Base-by-base conservation (phyloP, 2,113 vertebrate species). In the Aviceda subcristata region DNA sequence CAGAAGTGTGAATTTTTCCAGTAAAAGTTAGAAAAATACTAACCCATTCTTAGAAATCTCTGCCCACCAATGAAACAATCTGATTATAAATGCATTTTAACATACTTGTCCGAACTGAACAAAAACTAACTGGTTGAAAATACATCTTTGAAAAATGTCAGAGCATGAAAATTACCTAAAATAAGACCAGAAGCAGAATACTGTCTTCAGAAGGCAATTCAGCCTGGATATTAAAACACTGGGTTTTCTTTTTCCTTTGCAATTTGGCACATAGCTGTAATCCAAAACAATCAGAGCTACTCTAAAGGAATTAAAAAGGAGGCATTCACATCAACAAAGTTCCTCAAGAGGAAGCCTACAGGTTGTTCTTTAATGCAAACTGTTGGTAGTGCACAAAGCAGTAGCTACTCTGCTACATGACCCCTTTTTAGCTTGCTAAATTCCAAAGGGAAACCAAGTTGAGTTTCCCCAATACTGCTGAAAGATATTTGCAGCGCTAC, bases 361-460 rank as follows among this genome's bases (percentile, higher is more conserved):
- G 50, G 84, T 82, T 73, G 55, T 19, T 71, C 53, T 81, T 82
- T 26, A 74, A 83, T 23, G 41, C 18, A n/a, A 92, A 59, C 39
- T 41, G 34, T 14, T 26, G 12, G 59, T 12, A 92, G 14, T 5
- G 11, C 41, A 91, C 56, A 92, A 81, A 94, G 62, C 62, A 85
- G 76, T 78, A 94, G 86, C 71, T 96, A 26, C 63, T 77, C 29
- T 57, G 45, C 57, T 69, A 76, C 57, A 67, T 41, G 60, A 69
- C 19, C 20, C 55, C 34, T 77, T 81, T 88, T 69, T 43, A 76
- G 92, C 74, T 59, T 43, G 30, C 23, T 59, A 53, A 82, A 92
- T 96, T 95, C 91, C 87, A 86, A 80, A 85, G 63, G 38, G 32
- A 95, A 94, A 88, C 46, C 36, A 62, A 90, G 26, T 36, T 68